Conservation (phyloP, 2,888 invertebrate genomes). For the Chaetogeoica ovagalla region DNA sequence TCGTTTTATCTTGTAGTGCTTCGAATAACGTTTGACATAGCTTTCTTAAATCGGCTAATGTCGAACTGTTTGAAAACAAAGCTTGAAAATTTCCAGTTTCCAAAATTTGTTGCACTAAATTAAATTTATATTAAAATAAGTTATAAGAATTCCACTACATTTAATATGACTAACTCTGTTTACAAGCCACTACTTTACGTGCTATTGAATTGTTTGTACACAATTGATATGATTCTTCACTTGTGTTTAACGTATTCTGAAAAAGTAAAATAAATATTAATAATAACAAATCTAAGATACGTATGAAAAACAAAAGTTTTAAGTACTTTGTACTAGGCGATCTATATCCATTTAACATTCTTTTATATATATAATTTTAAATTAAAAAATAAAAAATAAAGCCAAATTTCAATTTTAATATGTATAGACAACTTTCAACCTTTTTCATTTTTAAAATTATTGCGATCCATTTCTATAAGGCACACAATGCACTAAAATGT, state of each 20-base stretch:
- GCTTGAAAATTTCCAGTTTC: constrained; percentile 66
- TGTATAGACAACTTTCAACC: no score
- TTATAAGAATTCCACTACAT: constrained; percentile 4
- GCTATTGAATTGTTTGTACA: constrained; percentile 20
- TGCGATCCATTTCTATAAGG: neutral
- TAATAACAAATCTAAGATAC: neutral
- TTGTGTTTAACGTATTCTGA: constrained; percentile 23
- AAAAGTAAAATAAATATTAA: constrained; percentile 8
- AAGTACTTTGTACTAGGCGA: neutral
- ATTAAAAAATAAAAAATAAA: no score
- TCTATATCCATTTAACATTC: neutral
- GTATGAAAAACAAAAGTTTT: neutral
- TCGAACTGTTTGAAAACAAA: constrained; percentile 67
- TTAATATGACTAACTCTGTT: constrained; percentile 36
- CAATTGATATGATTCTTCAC: constrained; percentile 32
- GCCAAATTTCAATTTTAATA: no score
- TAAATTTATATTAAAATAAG: constrained; percentile 37
- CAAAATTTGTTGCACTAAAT: constrained; percentile 74
- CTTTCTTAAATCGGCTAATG: constrained; percentile 75
- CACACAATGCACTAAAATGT: neutral
- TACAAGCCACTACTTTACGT: constrained; percentile 31
- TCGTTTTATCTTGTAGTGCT: constrained; percentile 81
- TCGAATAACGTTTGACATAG: constrained; percentile 79
- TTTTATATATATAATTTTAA: no score
- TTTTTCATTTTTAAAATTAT: neutral